Evolutionary conservation across 2,888 invertebrate species (phyloP).

Genomic region (Elysia crispata): DNA sequence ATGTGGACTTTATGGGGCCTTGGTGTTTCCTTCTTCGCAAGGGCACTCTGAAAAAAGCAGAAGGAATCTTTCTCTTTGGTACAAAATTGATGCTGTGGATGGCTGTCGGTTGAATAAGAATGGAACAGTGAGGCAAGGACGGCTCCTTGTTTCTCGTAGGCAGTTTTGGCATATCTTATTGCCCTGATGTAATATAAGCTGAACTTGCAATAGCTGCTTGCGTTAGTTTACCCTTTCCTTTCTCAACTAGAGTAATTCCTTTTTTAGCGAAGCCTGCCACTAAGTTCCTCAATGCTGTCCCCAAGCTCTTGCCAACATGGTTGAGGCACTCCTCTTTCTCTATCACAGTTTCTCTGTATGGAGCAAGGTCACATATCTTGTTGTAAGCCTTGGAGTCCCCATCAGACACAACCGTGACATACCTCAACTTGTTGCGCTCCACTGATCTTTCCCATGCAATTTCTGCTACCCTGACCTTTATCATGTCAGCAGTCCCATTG

Average conservation of each 20-base stretch:
- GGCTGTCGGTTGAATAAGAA: no score
- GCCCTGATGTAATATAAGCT: conserved; percentile 26
- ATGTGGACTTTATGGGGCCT: no score
- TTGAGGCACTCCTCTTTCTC: conserved; percentile 41
- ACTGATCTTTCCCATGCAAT: conserved; percentile 22
- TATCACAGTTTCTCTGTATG: conserved; percentile 13
- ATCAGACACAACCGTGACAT: no score
- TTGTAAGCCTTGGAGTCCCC: no score
- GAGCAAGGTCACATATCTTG: no score
- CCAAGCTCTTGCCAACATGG: conserved; percentile 41
- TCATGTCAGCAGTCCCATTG: conserved; percentile 31
- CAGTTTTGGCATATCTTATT: no score
- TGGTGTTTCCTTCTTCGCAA: no score
- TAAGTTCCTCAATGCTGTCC: conserved; percentile 37
- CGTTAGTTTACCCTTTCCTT: conserved; percentile 20
- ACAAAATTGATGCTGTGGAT: no score
- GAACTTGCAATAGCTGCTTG: conserved; percentile 23
- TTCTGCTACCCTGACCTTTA: conserved; percentile 32
- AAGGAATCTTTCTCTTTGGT: no score
- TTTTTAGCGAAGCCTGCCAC: conserved; percentile 28
- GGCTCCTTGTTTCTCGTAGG: no score
- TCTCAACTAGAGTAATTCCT: conserved; percentile 32
- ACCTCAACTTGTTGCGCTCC: conserved; percentile 2
- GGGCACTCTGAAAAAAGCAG: no score
- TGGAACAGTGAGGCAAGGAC: no score